Conservation (phyloP, 2,113 vertebrate genomes). For the Eurypyga helias region DNA sequence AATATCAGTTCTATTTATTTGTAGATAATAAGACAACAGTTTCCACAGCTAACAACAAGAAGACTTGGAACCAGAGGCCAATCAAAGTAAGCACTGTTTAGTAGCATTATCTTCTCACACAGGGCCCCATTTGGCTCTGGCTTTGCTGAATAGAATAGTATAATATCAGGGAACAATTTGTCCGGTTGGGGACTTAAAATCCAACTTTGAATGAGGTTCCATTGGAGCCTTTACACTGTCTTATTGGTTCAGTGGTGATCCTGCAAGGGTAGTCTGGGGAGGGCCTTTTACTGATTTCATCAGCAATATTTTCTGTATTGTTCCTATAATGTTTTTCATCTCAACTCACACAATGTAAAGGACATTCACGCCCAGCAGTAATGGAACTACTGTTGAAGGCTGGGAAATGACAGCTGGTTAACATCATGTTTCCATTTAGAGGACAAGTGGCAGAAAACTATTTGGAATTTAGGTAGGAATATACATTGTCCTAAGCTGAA, state of each 20-base stretch:
- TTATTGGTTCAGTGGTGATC: not conserved
- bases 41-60: slow-evolving; percentile 95
- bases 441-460: not conserved
- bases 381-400: not conserved
- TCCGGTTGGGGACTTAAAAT: not conserved
- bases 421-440: not conserved
- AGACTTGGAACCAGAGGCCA: slow-evolving; percentile 97
- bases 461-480: not conserved
- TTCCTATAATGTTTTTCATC: not conserved
- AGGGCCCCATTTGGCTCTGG: not conserved
- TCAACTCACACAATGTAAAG: not conserved
- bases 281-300: not conserved
- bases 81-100: slow-evolving; percentile 89
- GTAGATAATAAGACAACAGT: slow-evolving; percentile 98
- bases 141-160: not conserved
- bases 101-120: not conserved
- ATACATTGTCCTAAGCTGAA: not conserved
- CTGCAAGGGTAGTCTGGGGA: not conserved
- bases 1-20: slow-evolving; percentile 65
- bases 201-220: not conserved
- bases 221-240: not conserved
- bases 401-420: not conserved
- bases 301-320: not conserved
- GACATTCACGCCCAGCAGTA: not conserved
- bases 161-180: not conserved